Evolutionary conservation across 2,888 invertebrate species (phyloP), one percentile per base, ranked within the genome.

Genomic region (Lasioglossum pauxillum): DNA sequence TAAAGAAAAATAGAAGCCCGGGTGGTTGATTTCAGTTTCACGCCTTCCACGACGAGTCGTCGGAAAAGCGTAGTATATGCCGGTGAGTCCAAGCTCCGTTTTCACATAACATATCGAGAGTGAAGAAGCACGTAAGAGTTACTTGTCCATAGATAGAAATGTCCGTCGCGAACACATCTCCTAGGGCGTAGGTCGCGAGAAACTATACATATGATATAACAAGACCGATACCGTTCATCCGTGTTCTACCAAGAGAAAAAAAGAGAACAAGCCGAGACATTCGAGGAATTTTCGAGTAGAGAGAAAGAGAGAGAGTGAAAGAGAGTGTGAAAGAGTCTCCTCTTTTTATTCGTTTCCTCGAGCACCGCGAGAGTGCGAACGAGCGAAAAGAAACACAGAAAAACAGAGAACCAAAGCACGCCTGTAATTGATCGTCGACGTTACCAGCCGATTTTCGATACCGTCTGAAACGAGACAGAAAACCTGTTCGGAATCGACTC

Each of bases 71-170:
- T 38, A 72, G 80, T 75, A 83, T 78, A 83, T 80, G 80, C 82
- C 78, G 76, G 76, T 53, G 60, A 83, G 84, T 89, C 85, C 78
- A 83, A 88, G 78, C 71, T 84, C 86, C 90, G 88, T 83, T 91
- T 44, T 91, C 88, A 87, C 83, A 89, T 86, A 86, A 91, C 91
- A 91, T 91, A 91, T 91, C 91, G 91, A 88, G 83, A 77, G 80
- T 31, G 5, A 44, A 41, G 19, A 60, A 83, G n/a, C 46, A 73
- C 78, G 80, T 88, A 83, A 90, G 64, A 60, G 81, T 86, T 81
- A 83, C 71, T 85, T 86, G 77, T 85, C 82, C 38, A 83, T 91
- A 91, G 90, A 85, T 78, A 77, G 73, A 85, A 86, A 82, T 46
- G 41, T 91, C 84, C 85, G 75, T 84, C 83, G 82, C 81, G 85